A percentile compares a stretch with the other conserved stretches of the same genome.
phyloP scores from a whole-genome alignment of 2,113 vertebrate species.

The Xenopus tropicalis region UCB_Xtro_10.0 CM004446.2:57704001-57704500 shows the following conservation, averaged over 20 bases:
- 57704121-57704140: neutral
- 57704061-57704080: neutral
- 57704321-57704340: too few relatives aligned
- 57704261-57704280: neutral
- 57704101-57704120: slow-evolving; percentile 33
- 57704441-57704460: too few relatives aligned
- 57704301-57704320: too few relatives aligned
- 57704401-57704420: too few relatives aligned
- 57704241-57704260: too few relatives aligned
- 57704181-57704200: slow-evolving; percentile 5
- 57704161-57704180: slow-evolving; percentile 28
- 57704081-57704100: slow-evolving; percentile 34
- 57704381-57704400: too few relatives aligned
- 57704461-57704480: too few relatives aligned
- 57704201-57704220: neutral
- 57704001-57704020: slow-evolving; percentile 40
- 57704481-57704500: too few relatives aligned
- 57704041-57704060: slow-evolving; percentile 37
- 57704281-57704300: too few relatives aligned
- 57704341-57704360: too few relatives aligned
- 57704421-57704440: too few relatives aligned
- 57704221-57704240: neutral
- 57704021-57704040: slow-evolving; percentile 6
- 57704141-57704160: slow-evolving; percentile 18
- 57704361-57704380: too few relatives aligned